A percentile compares a stretch with the other conserved stretches of the same genome.
Evolutionary conservation across 2,113 vertebrate genomes (phyloP).

Genomic region (Thermophis baileyi): DNA sequence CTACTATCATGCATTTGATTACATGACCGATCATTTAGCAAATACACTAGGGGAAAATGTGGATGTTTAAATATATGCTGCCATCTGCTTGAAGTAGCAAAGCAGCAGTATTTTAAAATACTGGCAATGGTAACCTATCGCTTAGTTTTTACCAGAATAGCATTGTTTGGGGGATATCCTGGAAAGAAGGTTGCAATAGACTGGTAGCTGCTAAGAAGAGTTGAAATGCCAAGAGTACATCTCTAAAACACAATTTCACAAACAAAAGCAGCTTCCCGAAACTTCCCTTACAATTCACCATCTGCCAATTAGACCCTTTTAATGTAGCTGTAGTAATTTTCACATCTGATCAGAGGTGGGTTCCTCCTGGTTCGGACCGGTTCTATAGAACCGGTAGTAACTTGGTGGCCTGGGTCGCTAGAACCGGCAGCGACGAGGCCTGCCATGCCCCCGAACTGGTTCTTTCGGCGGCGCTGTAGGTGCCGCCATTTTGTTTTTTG

Average conservation of each 20-base stretch:
- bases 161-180: background rate
- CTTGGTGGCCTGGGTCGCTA: no score
- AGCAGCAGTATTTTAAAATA: background rate
- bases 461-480: no score
- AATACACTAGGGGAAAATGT: background rate
- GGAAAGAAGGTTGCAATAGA: background rate
- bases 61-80: background rate
- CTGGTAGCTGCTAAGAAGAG: background rate
- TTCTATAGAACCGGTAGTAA: no score
- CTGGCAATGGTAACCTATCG: background rate
- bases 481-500: no score
- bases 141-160: no score
- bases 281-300: background rate
- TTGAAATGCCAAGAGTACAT: background rate
- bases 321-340: background rate
- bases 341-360: no score
- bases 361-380: no score
- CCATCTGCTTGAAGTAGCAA: background rate
- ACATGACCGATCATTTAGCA: background rate
- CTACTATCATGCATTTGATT: background rate
- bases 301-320: background rate
- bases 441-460: no score
- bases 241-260: background rate
- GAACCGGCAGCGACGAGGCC: no score
- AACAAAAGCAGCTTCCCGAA: background rate